A percentile compares a stretch with the other conserved stretches of the same genome.
Evolutionary conservation across 53 echinoderm and acorn worm genomes (phyloP).

Genomic region (Hippasteria phrygiana): DNA sequence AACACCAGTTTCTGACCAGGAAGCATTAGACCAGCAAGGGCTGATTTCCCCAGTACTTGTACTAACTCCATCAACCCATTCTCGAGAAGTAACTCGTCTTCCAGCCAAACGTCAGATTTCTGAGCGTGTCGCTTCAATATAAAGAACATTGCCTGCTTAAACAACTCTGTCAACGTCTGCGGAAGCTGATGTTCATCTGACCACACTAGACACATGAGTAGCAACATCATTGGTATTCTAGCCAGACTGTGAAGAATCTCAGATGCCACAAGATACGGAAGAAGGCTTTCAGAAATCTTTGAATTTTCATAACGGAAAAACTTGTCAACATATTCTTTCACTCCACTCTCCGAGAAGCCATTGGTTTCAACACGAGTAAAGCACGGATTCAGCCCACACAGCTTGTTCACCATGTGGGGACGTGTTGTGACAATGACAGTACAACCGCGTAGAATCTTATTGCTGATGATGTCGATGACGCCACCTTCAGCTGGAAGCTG

Average conservation of each 20-base stretch:
- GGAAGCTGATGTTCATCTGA: constrained; percentile 17
- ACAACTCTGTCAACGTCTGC: constrained; percentile 6
- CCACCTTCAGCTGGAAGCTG: constrained; percentile 12
- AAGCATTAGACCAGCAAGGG: constrained; percentile 32
- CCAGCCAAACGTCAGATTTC: not conserved
- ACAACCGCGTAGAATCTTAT: constrained; percentile 24
- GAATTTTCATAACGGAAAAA: constrained; percentile 22
- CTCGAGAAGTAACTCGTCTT: not conserved
- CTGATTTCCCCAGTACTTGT: constrained; percentile 5
- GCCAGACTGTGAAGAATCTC: constrained; percentile 11
- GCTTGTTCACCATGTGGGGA: constrained; percentile 17
- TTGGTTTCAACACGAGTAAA: constrained; percentile 25
- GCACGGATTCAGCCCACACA: not conserved
- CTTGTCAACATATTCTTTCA: constrained; percentile 41
- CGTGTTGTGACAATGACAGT: constrained; percentile 59
- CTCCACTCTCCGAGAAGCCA: constrained; percentile 48
- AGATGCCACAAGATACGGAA: not conserved
- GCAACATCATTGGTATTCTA: constrained; percentile 43
- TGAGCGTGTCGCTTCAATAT: constrained; percentile 27
- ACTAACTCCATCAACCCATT: not conserved
- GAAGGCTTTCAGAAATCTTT: not conserved
- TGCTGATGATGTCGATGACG: constrained; percentile 29
- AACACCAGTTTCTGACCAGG: constrained; percentile 14
- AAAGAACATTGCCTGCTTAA: constrained; percentile 14
- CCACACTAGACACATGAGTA: constrained; percentile 44